Percentiles rank a stretch among this genome's conserved stretches.
Conservation (phyloP, 53 echinoderm and acorn worm species). For the Mesocentrotus franciscanus region DNA sequence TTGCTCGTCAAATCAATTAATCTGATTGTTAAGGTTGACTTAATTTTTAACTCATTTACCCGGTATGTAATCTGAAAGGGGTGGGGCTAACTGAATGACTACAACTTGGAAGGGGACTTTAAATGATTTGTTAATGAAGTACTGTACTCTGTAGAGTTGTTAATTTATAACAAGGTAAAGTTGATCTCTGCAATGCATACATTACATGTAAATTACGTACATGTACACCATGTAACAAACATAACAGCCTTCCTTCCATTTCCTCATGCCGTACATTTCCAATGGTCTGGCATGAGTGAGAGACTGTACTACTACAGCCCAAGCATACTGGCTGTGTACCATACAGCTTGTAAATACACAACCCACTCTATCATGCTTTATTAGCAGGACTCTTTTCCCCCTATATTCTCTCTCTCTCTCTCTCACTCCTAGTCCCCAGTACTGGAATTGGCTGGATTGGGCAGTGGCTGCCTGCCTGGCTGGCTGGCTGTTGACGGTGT, state of each 20-base stretch:
- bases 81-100: no score
- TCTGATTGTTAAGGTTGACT: no score
- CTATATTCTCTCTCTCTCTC: neutral
- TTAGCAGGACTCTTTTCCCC: neutral
- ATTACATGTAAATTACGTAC: neutral
- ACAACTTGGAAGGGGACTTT: neutral
- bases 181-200: neutral
- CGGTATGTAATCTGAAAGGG: no score
- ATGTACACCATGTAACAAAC: neutral
- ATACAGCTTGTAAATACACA: slow-evolving; percentile 3
- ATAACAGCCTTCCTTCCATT: neutral
- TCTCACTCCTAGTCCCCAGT: neutral
- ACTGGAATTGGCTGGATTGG: slow-evolving; percentile 49
- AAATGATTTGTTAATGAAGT: neutral
- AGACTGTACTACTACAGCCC: slow-evolving; percentile 18
- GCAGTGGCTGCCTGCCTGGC: slow-evolving; percentile 17
- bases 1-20: no score
- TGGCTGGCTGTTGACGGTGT: slow-evolving; percentile 26
- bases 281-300: neutral
- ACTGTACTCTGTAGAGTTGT: neutral
- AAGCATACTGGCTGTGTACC: neutral
- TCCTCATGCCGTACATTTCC: neutral
- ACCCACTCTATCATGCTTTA: slow-evolving; percentile 24
- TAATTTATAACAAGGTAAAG: neutral
- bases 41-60: no score